phyloP scores from a whole-genome alignment of 2,888 invertebrate species.

The Acanthacorydalis orientalis region DNA sequence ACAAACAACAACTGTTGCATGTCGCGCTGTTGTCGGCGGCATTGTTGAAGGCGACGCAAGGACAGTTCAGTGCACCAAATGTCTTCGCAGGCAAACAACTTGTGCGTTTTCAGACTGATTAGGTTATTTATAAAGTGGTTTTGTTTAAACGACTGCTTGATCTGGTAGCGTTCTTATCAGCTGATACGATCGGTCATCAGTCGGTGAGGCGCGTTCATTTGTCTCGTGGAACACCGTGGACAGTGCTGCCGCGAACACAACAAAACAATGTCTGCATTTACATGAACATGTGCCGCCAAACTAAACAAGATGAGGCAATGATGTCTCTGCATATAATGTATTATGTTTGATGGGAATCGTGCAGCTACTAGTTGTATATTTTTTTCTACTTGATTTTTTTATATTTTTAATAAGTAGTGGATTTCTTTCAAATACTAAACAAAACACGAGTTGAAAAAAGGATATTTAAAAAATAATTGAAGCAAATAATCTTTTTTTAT shows the following conservation, averaged over 20 bases:
- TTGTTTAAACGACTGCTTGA: conserved; percentile 2
- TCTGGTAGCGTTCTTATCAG: not conserved
- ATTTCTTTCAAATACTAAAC: too few relatives aligned
- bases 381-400: too few relatives aligned
- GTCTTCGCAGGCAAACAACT: not conserved
- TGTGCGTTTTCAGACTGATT: not conserved
- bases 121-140: conserved; percentile 3
- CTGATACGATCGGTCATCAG: conserved; percentile 4
- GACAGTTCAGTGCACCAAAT: not conserved
- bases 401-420: too few relatives aligned
- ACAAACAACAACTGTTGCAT: not conserved
- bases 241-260: conserved; percentile 1
- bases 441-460: too few relatives aligned
- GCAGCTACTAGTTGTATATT: too few relatives aligned
- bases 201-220: conserved; percentile 4
- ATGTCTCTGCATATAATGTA: too few relatives aligned
- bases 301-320: too few relatives aligned
- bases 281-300: not conserved
- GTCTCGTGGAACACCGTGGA: not conserved
- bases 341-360: too few relatives aligned
- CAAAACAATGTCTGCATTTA: conserved; percentile 4
- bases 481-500: too few relatives aligned
- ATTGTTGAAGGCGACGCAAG: not conserved
- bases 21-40: not conserved
- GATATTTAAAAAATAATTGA: too few relatives aligned